A percentile compares a stretch with the other conserved stretches of the same genome.
These are phyloP conservation scores for Pseudanteris insignis DNA, from an alignment of 2,888 invertebrate genomes.

Conservation along the genomic window DNA sequence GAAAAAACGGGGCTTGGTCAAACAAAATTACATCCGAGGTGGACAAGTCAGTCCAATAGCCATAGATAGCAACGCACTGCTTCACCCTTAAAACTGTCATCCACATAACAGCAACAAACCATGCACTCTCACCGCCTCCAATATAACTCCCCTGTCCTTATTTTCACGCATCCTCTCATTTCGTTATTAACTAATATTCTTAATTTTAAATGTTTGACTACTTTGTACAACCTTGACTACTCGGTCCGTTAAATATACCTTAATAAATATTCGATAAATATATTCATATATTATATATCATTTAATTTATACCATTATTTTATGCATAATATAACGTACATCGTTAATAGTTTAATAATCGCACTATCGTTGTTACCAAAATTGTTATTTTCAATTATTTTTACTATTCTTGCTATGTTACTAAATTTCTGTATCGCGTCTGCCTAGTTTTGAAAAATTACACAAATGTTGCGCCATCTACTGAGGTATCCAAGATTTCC, in stretches of 20 bases:
- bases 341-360: slow-evolving; percentile 50
- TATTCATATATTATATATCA: slow-evolving; percentile 52
- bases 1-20: too few species aligned
- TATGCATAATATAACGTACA: slow-evolving; percentile 55
- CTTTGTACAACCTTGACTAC: slow-evolving; percentile 63
- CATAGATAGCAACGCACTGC: slow-evolving; percentile 36
- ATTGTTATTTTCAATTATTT: slow-evolving; percentile 41
- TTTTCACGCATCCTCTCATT: slow-evolving; percentile 14
- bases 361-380: slow-evolving; percentile 52
- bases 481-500: slow-evolving; percentile 16
- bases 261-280: slow-evolving; percentile 66
- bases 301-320: slow-evolving; percentile 56
- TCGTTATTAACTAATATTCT: slow-evolving; percentile 29
- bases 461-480: slow-evolving; percentile 11
- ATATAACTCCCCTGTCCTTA: too few species aligned
- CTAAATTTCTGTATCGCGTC: neutral
- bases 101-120: too few species aligned
- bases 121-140: neutral
- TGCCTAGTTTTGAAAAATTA: slow-evolving; percentile 9
- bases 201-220: slow-evolving; percentile 49
- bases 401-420: neutral
- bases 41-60: slow-evolving; percentile 31
- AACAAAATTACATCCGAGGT: slow-evolving; percentile 51
- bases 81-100: slow-evolving; percentile 13
- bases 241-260: slow-evolving; percentile 55